Evolutionary conservation across 1,140 invertebrate genomes (phyloP), one percentile per base, ranked within the genome.

Genomic region (Lepidurus couesii): DNA sequence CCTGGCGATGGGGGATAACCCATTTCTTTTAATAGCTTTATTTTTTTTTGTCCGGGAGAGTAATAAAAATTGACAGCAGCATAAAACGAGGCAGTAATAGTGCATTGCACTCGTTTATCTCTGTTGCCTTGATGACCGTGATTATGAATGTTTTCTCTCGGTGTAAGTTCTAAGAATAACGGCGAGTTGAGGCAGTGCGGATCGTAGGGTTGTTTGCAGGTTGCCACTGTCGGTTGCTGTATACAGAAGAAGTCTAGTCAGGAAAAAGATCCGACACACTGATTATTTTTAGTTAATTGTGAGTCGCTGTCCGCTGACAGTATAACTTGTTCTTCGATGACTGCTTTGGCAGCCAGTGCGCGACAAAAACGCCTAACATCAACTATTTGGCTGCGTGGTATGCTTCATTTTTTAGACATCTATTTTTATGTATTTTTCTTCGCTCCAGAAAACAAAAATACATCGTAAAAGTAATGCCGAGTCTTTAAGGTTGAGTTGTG

Each of bases 261-360:
- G 21, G 53, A 65, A 9, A 21, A 13, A 65, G n/a, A 65, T 21
- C n/a, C n/a, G 53, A 21, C 53, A 65, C 53, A 65, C 21, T 65
- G 53, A 65, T 65, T 65, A 65, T 65, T 65, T 34, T 13, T 65
- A 65, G 53, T 65, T 65, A 65, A 65, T 65, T 65, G 53, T 65
- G 21, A 21, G 53, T 65, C 53, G 13, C 21, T 65, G 53, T 65
- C 0, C 16, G 21, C 1, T 65, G 53, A 21, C 53, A 65, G 53
- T 65, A 65, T 21, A 65, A 65, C 53, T 65, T 65, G 53, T 65
- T 65, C 21, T 21, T 21, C 21, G 7, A 65, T 65, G 53, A 65
- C 21, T 21, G 7, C 21, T 13, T n/a, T 65, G n/a, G 21, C 53
- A 65, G 13, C n/a, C 16, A 65, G 21, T 65, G 53, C 13, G 53